These are phyloP conservation scores for Zoanthus sansibaricus DNA, from an alignment of 92 coral and sea anemone genomes.

Conservation along the genomic window DNA sequence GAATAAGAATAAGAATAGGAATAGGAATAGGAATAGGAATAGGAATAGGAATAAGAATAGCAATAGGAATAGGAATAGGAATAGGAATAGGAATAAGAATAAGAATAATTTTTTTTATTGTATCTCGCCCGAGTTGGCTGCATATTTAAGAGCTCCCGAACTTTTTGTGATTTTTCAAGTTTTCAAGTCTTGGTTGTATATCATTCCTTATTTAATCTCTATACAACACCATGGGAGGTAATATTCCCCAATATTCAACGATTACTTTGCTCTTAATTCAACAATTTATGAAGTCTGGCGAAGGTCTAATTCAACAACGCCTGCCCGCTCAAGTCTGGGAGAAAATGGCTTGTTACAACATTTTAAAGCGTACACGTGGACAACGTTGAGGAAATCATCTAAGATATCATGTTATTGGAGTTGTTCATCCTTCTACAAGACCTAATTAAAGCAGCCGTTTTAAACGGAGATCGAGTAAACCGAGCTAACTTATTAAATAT, in stretches of 20 bases:
- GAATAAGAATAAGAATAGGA: too few species aligned
- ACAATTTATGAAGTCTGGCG: background rate
- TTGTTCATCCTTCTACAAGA: constrained; percentile 28
- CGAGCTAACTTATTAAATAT: background rate
- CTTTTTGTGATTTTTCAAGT: constrained; percentile 7
- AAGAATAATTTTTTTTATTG: too few species aligned
- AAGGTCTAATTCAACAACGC: background rate
- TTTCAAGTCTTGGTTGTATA: constrained; percentile 9
- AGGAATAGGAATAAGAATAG: too few species aligned
- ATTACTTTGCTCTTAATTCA: background rate
- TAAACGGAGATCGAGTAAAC: constrained; percentile 11
- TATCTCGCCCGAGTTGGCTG: constrained; percentile 13
- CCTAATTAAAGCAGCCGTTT: constrained; percentile 17
- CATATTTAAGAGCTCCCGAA: background rate
- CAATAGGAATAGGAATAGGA: too few species aligned
- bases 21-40: too few species aligned
- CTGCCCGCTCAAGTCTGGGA: constrained; percentile 26
- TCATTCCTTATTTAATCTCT: background rate
- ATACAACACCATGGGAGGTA: constrained; percentile 11
- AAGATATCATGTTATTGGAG: constrained; percentile 10
- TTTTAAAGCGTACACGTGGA: constrained; percentile 8
- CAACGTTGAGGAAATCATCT: constrained; percentile 32
- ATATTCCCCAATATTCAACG: background rate
- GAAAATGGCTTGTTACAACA: constrained; percentile 21
- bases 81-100: too few species aligned